Evolutionary conservation across 2,113 vertebrate genomes (phyloP), one percentile per base, ranked within the genome.

Genomic region (Malurus cyaneus): DNA sequence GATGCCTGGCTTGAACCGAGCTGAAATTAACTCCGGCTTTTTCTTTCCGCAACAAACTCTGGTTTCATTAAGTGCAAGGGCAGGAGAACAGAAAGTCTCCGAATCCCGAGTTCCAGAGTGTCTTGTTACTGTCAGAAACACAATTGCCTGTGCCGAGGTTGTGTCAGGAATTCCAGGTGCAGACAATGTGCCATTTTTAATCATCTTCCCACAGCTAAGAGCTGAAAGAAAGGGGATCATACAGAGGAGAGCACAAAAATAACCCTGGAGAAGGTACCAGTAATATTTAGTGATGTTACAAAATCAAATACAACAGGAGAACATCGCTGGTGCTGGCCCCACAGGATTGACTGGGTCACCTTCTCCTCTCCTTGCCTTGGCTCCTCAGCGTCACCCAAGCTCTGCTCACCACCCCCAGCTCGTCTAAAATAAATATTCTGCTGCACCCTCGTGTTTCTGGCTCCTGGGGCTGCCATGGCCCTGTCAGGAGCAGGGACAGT

Each of bases 51-150:
- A 96, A 85, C 92, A 95, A 97, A 96, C 94, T 87, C 95, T 78
- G 88, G 94, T 98, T 97, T 96, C 94, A 97, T 29, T 73, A 97
- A 95, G 96, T 84, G 93, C 89, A 95, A 65, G 94, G 94, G 94
- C 93, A 95, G 95, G 73, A 94, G 97, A 97, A 94, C 96, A 97
- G 93, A 94, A 95, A 92, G 95, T 94, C 96, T 80, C 72, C 0
- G 0, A 42, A 92, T 89, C 57, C 78, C 5, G 47, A 91, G 91
- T 92, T 91, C 85, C 80, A 47, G 60, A 66, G 84, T 73, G 83
- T 52, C 97, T 96, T 93, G 94, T 95, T 92, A 64, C 95, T 96
- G 96, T 97, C 96, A 96, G 78, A 88, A 80, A 18, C 89, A 96
- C 96, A 96, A 94, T 86, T 91, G 92, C 92, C 91, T 93, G 86